Evolutionary conservation across 1,140 invertebrate species (phyloP), one percentile per base, ranked within the genome.

Genomic region (Reticulitermes speratus): DNA sequence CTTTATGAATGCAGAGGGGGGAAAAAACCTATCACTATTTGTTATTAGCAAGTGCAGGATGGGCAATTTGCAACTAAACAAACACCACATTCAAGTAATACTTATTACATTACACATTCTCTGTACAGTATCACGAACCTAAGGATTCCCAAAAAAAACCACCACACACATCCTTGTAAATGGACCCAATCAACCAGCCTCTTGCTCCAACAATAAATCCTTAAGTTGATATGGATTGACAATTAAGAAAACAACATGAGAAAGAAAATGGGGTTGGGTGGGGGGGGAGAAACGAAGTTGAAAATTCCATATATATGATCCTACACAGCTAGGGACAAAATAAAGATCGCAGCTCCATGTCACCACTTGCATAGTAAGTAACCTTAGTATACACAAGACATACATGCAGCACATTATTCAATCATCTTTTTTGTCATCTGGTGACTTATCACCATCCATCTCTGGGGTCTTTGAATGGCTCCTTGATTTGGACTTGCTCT

Each of bases 401-500:
- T 32, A 52, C 30, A 38, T 44, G 30, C 25, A 52, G 25, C n/a
- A 84, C 83, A 55, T 84, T 19, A n/a, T 84, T 84, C 83, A 84
- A 30, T 84, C 83, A 84, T 84, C 48, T 32, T 84, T 52, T 48
- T 84, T 84, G 19, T 84, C 52, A 32, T 45, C 44, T 30, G 83
- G 52, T 52, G 52, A 52, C 23, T 45, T 45, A 21, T 84, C 83
- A 84, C 83, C 75, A 44, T 86, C 81, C 32, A 38, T 84, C 59
- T 86, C 83, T 84, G 86, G 86, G 12, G 86, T 84, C 82, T 86
- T 86, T 12, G 86, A 86, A 32, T 52, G 59, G 55, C 86, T 86
- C 52, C 86, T 84, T 16, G 86, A 86, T 44, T 86, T 86, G 86
- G 86, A 86, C 81, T 86, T 86, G 82, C 86, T 86, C 3, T 45